phyloP scores from a whole-genome alignment of 1,140 invertebrate species.

The Calliphora vicina region DNA sequence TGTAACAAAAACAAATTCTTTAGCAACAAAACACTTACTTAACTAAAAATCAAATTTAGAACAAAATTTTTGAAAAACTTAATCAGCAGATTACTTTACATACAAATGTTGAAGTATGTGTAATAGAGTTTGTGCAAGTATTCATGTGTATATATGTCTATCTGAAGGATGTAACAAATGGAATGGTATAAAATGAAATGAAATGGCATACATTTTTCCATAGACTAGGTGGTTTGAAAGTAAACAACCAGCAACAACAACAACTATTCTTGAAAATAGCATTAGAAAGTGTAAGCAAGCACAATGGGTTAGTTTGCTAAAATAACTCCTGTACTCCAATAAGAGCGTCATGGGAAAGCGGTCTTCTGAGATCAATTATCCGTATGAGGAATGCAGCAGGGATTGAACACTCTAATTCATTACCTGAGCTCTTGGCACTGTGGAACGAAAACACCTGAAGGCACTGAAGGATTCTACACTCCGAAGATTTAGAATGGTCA shows the following conservation, averaged over 20 bases:
- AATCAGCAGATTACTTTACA: constrained; percentile 32
- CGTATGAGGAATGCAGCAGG: too few relatives aligned
- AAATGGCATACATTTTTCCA: background rate
- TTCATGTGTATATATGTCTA: background rate
- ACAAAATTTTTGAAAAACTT: constrained; percentile 28
- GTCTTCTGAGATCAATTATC: too few relatives aligned
- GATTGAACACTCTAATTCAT: too few relatives aligned
- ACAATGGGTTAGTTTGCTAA: too few relatives aligned
- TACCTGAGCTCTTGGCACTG: too few relatives aligned
- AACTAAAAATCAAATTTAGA: constrained; percentile 21
- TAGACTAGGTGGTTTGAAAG: constrained; percentile 2
- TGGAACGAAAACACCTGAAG: too few relatives aligned
- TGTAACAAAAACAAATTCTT: background rate
- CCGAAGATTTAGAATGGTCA: too few relatives aligned
- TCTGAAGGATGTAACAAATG: background rate
- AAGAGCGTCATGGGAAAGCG: too few relatives aligned
- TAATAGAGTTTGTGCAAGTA: background rate
- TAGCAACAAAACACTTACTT: background rate
- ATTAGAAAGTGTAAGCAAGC: background rate
- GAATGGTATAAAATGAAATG: background rate
- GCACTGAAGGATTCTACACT: too few relatives aligned
- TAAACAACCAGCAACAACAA: background rate
- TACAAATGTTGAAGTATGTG: background rate
- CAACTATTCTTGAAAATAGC: background rate
- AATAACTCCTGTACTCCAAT: too few relatives aligned